These are phyloP conservation scores for Terebella lapidaria DNA, from an alignment of 2,888 invertebrate species.

Conservation along the genomic window DNA sequence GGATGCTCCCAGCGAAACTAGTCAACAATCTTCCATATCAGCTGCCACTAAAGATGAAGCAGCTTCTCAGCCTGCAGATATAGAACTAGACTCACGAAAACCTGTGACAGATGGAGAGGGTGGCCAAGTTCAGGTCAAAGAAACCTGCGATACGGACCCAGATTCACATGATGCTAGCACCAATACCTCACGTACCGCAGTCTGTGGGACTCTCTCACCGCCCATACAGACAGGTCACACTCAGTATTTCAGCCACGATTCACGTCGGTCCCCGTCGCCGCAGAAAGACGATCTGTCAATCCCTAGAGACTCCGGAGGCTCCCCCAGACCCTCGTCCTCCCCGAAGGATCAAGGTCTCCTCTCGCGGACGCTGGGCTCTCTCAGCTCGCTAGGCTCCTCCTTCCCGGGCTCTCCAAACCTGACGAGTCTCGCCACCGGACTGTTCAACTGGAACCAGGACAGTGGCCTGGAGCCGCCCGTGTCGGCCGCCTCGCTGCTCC, in stretches of 20 bases:
- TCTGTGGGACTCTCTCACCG: background rate
- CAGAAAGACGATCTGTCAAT: background rate
- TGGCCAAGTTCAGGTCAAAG: background rate
- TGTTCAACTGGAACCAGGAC: constrained; percentile 45
- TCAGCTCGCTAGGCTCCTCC: constrained; percentile 12
- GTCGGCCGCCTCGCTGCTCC: background rate
- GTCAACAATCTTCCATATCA: background rate
- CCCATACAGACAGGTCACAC: background rate
- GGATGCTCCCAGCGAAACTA: background rate
- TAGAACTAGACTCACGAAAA: too few relatives aligned
- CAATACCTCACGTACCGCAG: background rate
- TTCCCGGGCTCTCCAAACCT: constrained; percentile 28
- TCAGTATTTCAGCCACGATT: background rate
- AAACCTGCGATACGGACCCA: background rate
- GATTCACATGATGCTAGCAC: background rate
- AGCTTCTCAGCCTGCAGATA: too few relatives aligned
- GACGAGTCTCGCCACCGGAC: constrained; percentile 76
- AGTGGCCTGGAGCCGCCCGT: background rate
- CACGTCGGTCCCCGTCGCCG: background rate
- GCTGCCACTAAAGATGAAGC: background rate
- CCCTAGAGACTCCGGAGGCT: background rate
- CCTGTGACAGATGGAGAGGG: too few relatives aligned
- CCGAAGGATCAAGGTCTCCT: constrained; percentile 9
- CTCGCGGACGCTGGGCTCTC: constrained; percentile 16
- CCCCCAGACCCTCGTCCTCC: constrained; percentile 2